phyloP scores from a whole-genome alignment of 2,113 vertebrate genomes.

The Calyptomena viridis region DNA sequence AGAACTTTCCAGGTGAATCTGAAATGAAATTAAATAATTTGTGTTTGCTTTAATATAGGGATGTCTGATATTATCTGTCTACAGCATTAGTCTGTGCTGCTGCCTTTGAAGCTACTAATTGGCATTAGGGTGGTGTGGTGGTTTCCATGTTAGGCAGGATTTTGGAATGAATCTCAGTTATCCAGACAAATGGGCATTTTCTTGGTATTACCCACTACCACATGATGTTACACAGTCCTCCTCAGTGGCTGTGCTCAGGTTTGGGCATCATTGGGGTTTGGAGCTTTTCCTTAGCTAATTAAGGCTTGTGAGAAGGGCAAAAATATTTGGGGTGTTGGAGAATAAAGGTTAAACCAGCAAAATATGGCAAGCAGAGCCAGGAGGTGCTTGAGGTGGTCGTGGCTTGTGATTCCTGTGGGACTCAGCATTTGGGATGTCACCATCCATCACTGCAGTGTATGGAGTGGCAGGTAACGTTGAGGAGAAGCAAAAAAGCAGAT shows the following conservation, averaged over 20 bases:
- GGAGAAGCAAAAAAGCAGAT: not conserved
- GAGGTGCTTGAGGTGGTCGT: not conserved
- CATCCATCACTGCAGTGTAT: fast-evolving
- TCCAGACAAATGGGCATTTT: conserved; percentile 58
- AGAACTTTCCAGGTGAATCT: conserved; percentile 41
- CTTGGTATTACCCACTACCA: conserved; percentile 21
- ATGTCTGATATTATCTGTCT: conserved; percentile 63
- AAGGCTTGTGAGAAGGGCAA: conserved; percentile 32
- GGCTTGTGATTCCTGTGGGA: not conserved
- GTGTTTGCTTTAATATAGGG: conserved; percentile 51
- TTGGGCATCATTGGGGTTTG: conserved; percentile 49
- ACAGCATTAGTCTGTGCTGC: conserved; percentile 25
- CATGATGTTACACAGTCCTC: not conserved
- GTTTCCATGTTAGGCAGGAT: conserved; percentile 39
- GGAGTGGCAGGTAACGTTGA: not conserved
- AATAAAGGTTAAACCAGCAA: conserved; percentile 32
- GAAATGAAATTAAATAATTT: conserved; percentile 30
- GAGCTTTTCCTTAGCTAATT: conserved; percentile 47
- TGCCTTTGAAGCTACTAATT: conserved; percentile 61
- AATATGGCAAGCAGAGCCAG: not conserved
- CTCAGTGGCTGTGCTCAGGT: conserved; percentile 28
- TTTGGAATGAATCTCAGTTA: conserved; percentile 41
- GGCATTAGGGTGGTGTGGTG: conserved; percentile 20
- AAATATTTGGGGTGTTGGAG: conserved; percentile 33
- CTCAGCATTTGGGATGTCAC: not conserved